phyloP scores from a whole-genome alignment of 2,888 invertebrate species.

The Thumatha senex region DNA sequence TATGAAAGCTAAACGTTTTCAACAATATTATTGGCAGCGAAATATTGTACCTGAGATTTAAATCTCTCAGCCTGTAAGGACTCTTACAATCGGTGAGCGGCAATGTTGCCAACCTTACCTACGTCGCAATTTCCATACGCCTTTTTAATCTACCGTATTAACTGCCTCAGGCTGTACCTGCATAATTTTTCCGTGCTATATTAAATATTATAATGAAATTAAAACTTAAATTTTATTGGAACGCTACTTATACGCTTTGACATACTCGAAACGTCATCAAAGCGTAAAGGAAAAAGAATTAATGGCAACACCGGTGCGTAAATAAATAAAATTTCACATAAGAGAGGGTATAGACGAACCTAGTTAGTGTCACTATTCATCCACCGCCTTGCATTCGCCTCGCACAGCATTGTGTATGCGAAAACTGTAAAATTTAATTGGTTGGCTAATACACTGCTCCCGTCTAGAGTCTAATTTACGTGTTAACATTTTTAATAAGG shows the following conservation, averaged over 20 bases:
- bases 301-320: conserved; percentile 38
- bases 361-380: conserved; percentile 49
- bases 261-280: conserved; percentile 53
- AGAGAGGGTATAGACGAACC: conserved; percentile 38
- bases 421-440: conserved; percentile 77
- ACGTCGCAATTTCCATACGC: conserved; percentile 80
- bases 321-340: conserved; percentile 24
- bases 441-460: conserved; percentile 75
- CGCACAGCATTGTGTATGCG: conserved; percentile 57
- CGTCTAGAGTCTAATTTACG: conserved; percentile 78
- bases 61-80: conserved; percentile 71
- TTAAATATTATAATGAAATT: conserved; percentile 65
- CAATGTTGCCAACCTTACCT: conserved; percentile 76
- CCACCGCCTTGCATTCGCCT: conserved; percentile 56
- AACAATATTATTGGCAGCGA: conserved; percentile 28
- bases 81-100: conserved; percentile 67
- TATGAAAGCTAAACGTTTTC: too few species aligned
- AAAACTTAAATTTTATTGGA: conserved; percentile 50
- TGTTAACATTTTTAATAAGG: conserved; percentile 83
- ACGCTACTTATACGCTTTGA: conserved; percentile 33
- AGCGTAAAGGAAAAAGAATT: conserved; percentile 50
- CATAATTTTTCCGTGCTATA: conserved; percentile 60
- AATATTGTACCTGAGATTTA: conserved; percentile 62
- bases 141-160: conserved; percentile 73
- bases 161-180: conserved; percentile 54